Base-by-base conservation (phyloP, 2,888 invertebrate species). In the Auanema sp. region DNA sequence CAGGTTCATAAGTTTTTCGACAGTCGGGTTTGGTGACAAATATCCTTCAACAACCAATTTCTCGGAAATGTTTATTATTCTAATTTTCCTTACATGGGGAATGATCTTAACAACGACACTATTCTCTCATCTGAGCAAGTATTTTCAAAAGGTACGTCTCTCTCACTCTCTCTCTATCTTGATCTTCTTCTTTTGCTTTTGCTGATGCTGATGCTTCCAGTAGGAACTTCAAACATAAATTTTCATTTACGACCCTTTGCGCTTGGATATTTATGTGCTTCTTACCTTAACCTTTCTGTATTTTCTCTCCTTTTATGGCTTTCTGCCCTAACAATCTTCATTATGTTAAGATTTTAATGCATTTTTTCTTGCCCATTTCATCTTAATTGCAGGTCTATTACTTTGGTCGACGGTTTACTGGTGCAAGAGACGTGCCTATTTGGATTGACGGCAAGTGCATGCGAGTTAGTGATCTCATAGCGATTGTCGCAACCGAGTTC, bases 1-100 rank as follows among this genome's bases (percentile, higher is more conserved):
- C 67, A 69, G 72, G 25, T 66, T 76, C 57, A 76, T 77, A 58
- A 73, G 73, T 53, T 77, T 77, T 53, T 62, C 77, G 1, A 76
- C 77, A 1, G 71, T 73, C 18, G 77, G 77, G 16, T 76, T 76
- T 42, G 77, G 77, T 4, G 77, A 77, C 50, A 59, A 61, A 21
- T 24, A 60, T 24, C 77, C 77, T 6, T 24, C 57, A 16, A 67
- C 70, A 1, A 54, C 64, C 6, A 69, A 58, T n/a, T 42, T 64
- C 6, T 8, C 23, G 1, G 60, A 65, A 21, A 59, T 76, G 24
- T 44, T 63, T 6, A 49, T 61, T 42, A 71, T 68, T 23, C 59
- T 68, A 8, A 24, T 63, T 11, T 72, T 74, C 59, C 53, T 77
- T 5, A 60, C 69, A 12, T 72, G 71, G 68, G 77, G 77, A 25